Evolutionary conservation across 2,113 vertebrate species (phyloP).

Genomic region (Cynoglossus semilaevis): DNA sequence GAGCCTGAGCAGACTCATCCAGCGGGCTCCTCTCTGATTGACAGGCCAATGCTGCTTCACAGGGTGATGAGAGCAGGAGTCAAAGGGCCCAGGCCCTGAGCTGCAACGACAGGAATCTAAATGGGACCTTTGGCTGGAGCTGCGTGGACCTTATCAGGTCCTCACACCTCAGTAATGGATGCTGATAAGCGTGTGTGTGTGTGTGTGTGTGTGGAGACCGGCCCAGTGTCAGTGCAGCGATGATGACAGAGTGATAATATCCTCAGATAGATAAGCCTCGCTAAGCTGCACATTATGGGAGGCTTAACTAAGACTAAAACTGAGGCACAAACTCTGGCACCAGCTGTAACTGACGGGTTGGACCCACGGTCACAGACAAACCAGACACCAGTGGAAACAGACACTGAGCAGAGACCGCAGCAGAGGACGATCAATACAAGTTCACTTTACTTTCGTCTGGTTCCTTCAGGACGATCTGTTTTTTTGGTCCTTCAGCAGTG

Average conservation of each 20-base stretch:
- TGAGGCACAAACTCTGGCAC: slow-evolving; percentile 45
- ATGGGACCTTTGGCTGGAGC: slow-evolving; percentile 45
- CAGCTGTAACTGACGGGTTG: slow-evolving; percentile 56
- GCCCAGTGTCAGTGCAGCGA: slow-evolving; percentile 46
- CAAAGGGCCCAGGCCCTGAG: slow-evolving; percentile 49
- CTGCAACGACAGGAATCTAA: slow-evolving; percentile 59
- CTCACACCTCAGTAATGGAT: slow-evolving; percentile 68
- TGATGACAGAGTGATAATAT: slow-evolving; percentile 69
- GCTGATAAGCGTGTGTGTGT: slow-evolving; percentile 52
- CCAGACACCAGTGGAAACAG: no score
- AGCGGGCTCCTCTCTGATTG: slow-evolving; percentile 64
- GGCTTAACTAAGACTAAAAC: slow-evolving; percentile 60
- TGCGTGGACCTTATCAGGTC: slow-evolving; percentile 58
- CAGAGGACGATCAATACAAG: no score
- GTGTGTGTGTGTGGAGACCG: slow-evolving; percentile 35
- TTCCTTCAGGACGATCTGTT: no score
- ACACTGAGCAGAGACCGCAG: no score
- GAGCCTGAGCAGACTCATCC: slow-evolving; percentile 68
- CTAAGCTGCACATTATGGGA: slow-evolving; percentile 53
- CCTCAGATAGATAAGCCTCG: slow-evolving; percentile 54
- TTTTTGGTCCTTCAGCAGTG: no score
- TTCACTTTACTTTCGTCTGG: no score
- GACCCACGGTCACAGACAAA: no score
- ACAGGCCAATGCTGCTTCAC: slow-evolving; percentile 60
- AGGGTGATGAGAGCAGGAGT: slow-evolving; percentile 71